These are phyloP conservation scores for Cylas formicarius DNA, from an alignment of 1,140 invertebrate species.

Conservation along the genomic window DNA sequence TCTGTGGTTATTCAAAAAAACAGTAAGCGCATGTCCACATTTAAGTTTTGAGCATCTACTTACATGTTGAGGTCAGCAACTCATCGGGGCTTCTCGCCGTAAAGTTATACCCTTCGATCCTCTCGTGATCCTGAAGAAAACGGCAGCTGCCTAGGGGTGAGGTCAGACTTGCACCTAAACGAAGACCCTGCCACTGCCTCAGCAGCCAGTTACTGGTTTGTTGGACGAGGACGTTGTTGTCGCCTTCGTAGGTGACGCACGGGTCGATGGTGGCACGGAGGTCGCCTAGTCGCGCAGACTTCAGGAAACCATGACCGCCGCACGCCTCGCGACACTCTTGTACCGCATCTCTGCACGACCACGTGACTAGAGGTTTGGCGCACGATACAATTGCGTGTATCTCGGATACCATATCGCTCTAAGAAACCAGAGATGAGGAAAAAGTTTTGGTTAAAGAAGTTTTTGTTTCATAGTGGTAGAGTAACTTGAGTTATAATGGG, in stretches of 20 bases:
- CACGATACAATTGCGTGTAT: slow-evolving; percentile 87
- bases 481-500: too few relatives aligned
- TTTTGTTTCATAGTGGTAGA: too few relatives aligned
- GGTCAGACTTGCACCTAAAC: slow-evolving; percentile 42
- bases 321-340: slow-evolving; percentile 90
- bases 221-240: slow-evolving; percentile 91
- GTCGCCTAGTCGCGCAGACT: slow-evolving; percentile 73
- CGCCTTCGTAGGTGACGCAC: slow-evolving; percentile 91
- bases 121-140: slow-evolving; percentile 50
- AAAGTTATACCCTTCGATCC: slow-evolving; percentile 50
- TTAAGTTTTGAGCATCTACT: slow-evolving; percentile 34
- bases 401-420: slow-evolving; percentile 53
- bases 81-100: slow-evolving; percentile 41
- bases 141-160: slow-evolving; percentile 56
- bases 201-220: slow-evolving; percentile 90
- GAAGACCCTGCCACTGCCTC: slow-evolving; percentile 52
- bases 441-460: background rate
- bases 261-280: slow-evolving; percentile 84
- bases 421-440: slow-evolving; percentile 7
- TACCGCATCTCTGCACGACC: slow-evolving; percentile 75
- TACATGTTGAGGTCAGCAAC: slow-evolving; percentile 49
- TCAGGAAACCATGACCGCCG: slow-evolving; percentile 74
- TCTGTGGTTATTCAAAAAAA: background rate
- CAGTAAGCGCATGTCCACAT: background rate
- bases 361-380: slow-evolving; percentile 79